phyloP scores from a whole-genome alignment of 2,113 vertebrate species.

The Ursus arctos region DNA sequence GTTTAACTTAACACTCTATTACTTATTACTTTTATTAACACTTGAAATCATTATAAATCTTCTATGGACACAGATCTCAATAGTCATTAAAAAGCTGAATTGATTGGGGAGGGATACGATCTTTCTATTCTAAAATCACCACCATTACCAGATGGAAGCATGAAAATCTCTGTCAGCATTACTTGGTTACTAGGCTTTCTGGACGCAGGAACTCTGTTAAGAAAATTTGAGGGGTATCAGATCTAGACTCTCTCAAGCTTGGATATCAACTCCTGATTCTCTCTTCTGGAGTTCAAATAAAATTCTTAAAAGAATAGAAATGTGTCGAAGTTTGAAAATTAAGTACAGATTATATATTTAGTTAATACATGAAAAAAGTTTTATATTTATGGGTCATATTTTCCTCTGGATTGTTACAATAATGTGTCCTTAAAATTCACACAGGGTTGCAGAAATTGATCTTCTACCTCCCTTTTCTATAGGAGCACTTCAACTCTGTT shows the following conservation, averaged over 20 bases:
- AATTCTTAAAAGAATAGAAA: background rate
- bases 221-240: background rate
- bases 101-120: background rate
- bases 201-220: background rate
- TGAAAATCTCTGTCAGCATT: background rate
- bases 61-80: background rate
- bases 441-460: background rate
- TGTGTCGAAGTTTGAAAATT: background rate
- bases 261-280: background rate
- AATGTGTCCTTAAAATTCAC: background rate
- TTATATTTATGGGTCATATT: background rate
- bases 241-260: background rate
- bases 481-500: background rate
- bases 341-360: background rate
- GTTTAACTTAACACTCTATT: background rate
- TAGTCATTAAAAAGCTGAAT: background rate
- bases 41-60: background rate
- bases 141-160: background rate
- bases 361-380: background rate
- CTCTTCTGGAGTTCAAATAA: background rate
- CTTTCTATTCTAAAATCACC: background rate
- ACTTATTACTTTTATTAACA: background rate
- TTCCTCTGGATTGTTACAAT: background rate
- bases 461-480: conserved; percentile 10
- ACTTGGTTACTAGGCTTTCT: background rate